phyloP scores from a whole-genome alignment of 2,113 vertebrate species.

The Aspiorhynchus laticeps region DNA sequence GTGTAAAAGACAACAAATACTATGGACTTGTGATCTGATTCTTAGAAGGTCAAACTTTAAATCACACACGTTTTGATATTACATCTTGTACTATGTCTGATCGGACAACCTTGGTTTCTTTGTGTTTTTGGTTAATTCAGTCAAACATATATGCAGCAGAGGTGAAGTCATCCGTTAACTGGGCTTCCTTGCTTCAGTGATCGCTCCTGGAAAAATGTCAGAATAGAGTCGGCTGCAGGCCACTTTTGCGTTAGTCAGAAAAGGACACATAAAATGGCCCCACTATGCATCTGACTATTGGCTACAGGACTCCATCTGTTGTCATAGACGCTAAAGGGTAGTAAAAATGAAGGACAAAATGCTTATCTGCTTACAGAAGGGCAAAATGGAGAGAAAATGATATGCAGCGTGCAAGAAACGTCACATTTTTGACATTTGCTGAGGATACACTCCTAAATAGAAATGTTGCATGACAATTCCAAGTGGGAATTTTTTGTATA shows the following conservation, averaged over 20 bases:
- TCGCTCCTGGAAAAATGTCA: slow-evolving; percentile 29
- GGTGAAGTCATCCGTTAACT: slow-evolving; percentile 28
- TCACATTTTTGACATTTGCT: not conserved
- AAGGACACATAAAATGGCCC: slow-evolving; percentile 16
- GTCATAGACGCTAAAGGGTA: slow-evolving; percentile 20
- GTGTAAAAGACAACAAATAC: not conserved
- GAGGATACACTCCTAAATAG: not conserved
- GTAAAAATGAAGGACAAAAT: slow-evolving; percentile 24
- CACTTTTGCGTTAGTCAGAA: slow-evolving; percentile 8
- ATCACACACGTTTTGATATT: not conserved
- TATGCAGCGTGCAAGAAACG: not conserved
- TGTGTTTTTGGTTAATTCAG: slow-evolving; percentile 18
- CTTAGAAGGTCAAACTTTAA: not conserved
- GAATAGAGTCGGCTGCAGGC: not conserved
- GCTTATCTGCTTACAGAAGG: not conserved
- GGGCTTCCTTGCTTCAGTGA: slow-evolving; percentile 20
- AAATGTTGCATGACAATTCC: not conserved
- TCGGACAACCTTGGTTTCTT: not conserved
- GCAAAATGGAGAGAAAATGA: not conserved
- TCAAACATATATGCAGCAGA: slow-evolving; percentile 22
- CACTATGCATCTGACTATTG: slow-evolving; percentile 24
- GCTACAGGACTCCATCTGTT: slow-evolving; percentile 29
- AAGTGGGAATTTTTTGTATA: not conserved
- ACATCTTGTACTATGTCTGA: not conserved
- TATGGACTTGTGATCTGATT: not conserved